These are phyloP conservation scores for Araneus ventricosus DNA, from an alignment of 1,140 invertebrate species.

Conservation along the genomic window DNA sequence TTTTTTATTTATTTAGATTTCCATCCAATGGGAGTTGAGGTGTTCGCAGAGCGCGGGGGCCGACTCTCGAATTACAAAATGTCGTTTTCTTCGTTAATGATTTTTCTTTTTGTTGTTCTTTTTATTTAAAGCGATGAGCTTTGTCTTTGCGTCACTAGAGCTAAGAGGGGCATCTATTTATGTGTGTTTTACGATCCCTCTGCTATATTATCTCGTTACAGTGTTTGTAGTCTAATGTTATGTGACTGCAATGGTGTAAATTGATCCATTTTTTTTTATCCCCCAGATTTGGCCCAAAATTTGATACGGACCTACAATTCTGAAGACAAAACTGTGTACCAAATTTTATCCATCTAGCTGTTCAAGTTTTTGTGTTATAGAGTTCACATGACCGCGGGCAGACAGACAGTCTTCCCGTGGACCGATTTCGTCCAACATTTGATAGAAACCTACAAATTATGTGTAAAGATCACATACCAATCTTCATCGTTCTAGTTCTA, in stretches of 20 bases:
- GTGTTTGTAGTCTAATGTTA: not conserved
- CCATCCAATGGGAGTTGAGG: conserved; percentile 9
- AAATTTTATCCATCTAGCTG: too few species aligned
- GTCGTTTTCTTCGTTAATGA: not conserved
- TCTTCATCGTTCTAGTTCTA: too few species aligned
- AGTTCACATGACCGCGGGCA: too few species aligned
- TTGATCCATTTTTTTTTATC: not conserved
- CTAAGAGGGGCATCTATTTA: not conserved
- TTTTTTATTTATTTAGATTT: not conserved
- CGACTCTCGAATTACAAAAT: conserved; percentile 29
- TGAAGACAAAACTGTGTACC: too few species aligned
- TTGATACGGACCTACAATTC: too few species aligned
- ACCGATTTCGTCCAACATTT: too few species aligned
- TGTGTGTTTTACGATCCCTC: not conserved
- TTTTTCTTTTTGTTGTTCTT: not conserved
- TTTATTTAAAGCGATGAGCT: not conserved
- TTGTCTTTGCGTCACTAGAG: not conserved
- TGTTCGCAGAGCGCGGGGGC: conserved; percentile 9
- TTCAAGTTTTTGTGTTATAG: too few species aligned
- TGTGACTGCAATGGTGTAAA: conserved; percentile 4
- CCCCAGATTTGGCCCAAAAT: too few species aligned
- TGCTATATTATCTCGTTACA: not conserved
- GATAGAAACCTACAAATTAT: too few species aligned
- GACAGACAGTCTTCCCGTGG: too few species aligned
- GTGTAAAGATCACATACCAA: too few species aligned